Conservation (phyloP, 2,888 invertebrate species). For the Tinea semifulvella region DNA sequence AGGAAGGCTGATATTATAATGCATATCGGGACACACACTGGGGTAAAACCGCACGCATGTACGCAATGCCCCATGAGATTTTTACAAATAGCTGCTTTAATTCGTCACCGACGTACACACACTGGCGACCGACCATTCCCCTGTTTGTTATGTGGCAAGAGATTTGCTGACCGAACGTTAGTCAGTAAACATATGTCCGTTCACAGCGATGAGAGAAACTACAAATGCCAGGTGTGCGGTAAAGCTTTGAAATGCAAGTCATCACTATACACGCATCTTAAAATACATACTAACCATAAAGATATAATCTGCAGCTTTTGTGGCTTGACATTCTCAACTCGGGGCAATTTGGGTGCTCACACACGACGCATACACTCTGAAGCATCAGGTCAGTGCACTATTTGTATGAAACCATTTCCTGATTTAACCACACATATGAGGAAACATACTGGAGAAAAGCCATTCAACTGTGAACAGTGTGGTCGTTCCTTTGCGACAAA, state of each 20-base stretch:
- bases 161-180: conserved; percentile 40
- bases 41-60: conserved; percentile 47
- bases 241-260: conserved; percentile 58
- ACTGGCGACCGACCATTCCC: conserved; percentile 52
- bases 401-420: conserved; percentile 63
- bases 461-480: conserved; percentile 45
- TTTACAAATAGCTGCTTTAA: conserved; percentile 45
- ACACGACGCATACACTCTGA: conserved; percentile 65
- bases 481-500: conserved; percentile 39
- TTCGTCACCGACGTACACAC: conserved; percentile 48
- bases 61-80: conserved; percentile 41
- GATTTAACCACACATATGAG: conserved; percentile 65
- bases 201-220: conserved; percentile 60
- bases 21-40: conserved; percentile 50
- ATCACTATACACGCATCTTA: conserved; percentile 59
- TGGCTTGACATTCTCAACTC: conserved; percentile 52
- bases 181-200: conserved; percentile 45
- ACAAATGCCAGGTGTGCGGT: conserved; percentile 61
- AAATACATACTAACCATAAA: conserved; percentile 46
- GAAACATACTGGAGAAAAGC: conserved; percentile 65
- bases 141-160: conserved; percentile 44
- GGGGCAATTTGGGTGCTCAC: conserved; percentile 64
- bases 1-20: conserved; percentile 46
- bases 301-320: conserved; percentile 51
- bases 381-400: conserved; percentile 57